A percentile compares a stretch with the other conserved stretches of the same genome.
phyloP scores from a whole-genome alignment of 2,113 vertebrate genomes.

The Panurus biarmicus region DNA sequence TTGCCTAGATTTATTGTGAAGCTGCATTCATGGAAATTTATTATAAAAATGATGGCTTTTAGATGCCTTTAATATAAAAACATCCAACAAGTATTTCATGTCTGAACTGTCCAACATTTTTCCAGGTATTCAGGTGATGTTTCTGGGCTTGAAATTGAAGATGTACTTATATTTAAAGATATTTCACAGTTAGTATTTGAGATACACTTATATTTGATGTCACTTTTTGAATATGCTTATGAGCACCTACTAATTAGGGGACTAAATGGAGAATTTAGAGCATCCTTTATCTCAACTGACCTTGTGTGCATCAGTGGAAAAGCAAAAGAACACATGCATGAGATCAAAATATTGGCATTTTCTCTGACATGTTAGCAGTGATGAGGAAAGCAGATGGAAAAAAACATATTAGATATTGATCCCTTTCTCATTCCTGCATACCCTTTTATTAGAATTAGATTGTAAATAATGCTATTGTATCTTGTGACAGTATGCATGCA shows the following conservation, averaged over 20 bases:
- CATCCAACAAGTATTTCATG: neutral
- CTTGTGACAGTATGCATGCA: neutral
- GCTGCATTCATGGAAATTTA: neutral
- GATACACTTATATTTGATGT: neutral
- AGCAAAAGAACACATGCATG: conserved; percentile 66
- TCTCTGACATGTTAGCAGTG: conserved; percentile 55
- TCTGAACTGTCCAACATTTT: neutral
- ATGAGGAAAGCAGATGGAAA: conserved; percentile 78
- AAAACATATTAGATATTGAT: conserved; percentile 84
- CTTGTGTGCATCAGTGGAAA: conserved; percentile 64
- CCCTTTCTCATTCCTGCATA: conserved; percentile 62
- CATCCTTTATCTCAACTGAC: conserved; percentile 63
- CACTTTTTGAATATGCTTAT: neutral
- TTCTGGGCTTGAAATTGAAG: neutral
- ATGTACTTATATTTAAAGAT: neutral
- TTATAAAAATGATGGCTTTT: neutral
- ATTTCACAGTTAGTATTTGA: neutral
- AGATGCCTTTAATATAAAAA: neutral
- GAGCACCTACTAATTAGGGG: conserved; percentile 15
- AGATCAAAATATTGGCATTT: conserved; percentile 76
- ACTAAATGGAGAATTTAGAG: conserved; percentile 37
- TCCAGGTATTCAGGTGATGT: neutral
- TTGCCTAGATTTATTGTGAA: neutral
- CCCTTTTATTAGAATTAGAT: conserved; percentile 85
- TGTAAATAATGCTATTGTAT: conserved; percentile 74